Evolutionary conservation across 2,888 invertebrate genomes (phyloP).

Genomic region (Pollenia angustigena): DNA sequence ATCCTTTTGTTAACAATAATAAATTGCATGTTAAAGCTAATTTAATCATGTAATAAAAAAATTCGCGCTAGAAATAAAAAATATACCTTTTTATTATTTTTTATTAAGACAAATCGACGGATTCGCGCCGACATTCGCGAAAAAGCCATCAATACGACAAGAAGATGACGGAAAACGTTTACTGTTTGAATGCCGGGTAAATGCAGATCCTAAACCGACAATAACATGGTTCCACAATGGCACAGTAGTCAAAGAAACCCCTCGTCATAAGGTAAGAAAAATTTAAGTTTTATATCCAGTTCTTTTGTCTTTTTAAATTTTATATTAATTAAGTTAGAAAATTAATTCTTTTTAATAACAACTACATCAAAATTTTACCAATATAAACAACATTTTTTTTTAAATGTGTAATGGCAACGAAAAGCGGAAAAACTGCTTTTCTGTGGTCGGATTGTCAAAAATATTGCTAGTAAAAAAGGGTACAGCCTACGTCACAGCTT

Average conservation of each 20-base stretch:
- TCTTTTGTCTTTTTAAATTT: neutral
- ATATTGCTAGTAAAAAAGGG: too few relatives aligned
- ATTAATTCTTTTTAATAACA: too few relatives aligned
- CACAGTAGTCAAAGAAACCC: conserved; percentile 90
- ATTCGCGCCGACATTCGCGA: conserved; percentile 98
- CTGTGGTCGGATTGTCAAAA: too few relatives aligned
- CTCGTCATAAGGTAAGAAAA: conserved; percentile 92
- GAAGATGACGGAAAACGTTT: conserved; percentile 97
- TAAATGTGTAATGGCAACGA: too few relatives aligned
- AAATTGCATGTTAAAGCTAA: neutral
- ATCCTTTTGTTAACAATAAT: neutral
- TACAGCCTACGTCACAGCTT: too few relatives aligned
- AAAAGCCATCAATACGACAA: conserved; percentile 98
- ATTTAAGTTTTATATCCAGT: neutral
- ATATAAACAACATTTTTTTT: too few relatives aligned
- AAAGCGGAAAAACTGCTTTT: too few relatives aligned
- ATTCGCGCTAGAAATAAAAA: neutral
- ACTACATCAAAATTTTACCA: too few relatives aligned
- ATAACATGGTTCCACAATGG: conserved; percentile 97
- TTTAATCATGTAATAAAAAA: neutral
- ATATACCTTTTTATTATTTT: conserved; percentile 29
- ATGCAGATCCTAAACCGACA: conserved; percentile 95
- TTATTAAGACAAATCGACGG: conserved; percentile 96
- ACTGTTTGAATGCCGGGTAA: conserved; percentile 96
- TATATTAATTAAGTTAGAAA: too few relatives aligned